Base-by-base conservation (phyloP, 2,113 vertebrate genomes). In the Cyrtonyx montezumae region DNA sequence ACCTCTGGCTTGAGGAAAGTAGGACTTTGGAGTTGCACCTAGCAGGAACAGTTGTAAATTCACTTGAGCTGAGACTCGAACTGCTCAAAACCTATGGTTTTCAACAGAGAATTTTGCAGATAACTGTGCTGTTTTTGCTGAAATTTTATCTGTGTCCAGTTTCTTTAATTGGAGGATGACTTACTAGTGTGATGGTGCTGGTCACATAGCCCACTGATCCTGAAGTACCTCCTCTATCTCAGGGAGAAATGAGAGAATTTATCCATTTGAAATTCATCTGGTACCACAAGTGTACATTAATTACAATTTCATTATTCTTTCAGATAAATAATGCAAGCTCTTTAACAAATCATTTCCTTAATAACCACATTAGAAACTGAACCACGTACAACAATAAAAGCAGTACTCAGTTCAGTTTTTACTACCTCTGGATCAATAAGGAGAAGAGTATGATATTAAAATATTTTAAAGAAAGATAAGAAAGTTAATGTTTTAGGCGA, bases 291-390 rank as follows among this genome's bases (percentile, higher is more conserved):
- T 67, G 71, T 84, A 74, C 92, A 94, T 93, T 89, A 95, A 93
- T 96, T 96, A 96, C 76, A 46, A 94, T 96, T 97, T 97, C 53
- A 95, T 96, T 97, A 85, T 93, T 93, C 88, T 95, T 94, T 95
- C 90, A 96, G 94, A 97, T 96, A 97, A 97, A 97, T 97, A 97
- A 97, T 96, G 96, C 91, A 97, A 93, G 13, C 12, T 89, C 75
- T 95, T 96, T 96, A 96, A 96, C 90, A 95, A 97, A 96, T 69
- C 87, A 96, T 96, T 97, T 97, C 93, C 93, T 93, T 94, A 87
- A 83, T 83, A 91, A 84, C 71, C 73, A 62, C 80, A 88, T 77
- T 94, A 95, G 93, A 95, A 97, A 93, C 46, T 77, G 71, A 94
- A 91, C 49, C 58, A 96, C 69, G 88, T 93, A 71, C 45, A 75